phyloP scores from a whole-genome alignment of 2,797 vertebrate species.

The Poeciliopsis gracilis region DNA sequence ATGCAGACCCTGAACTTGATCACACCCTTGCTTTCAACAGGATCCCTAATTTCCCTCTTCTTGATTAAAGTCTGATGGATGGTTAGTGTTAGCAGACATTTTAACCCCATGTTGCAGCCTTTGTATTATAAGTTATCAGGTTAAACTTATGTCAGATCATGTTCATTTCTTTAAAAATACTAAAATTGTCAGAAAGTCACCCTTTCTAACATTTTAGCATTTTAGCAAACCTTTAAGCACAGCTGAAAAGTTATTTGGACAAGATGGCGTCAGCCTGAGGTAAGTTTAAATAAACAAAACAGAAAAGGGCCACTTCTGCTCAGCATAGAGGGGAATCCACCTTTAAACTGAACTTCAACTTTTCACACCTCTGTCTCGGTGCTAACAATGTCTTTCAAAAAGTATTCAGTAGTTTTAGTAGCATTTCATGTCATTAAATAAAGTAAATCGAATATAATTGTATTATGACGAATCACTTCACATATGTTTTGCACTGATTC shows the following conservation, averaged over 20 bases:
- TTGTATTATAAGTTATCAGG: not conserved
- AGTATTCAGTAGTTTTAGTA: not conserved
- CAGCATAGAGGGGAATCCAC: not conserved
- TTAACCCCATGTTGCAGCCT: not conserved
- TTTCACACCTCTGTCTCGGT: not conserved
- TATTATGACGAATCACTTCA: not conserved
- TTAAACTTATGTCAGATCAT: not conserved
- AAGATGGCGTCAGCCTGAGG: not conserved
- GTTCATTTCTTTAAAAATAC: not conserved
- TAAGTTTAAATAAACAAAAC: not conserved
- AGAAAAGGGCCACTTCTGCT: not conserved
- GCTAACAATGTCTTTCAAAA: not conserved
- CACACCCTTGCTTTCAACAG: slow-evolving; percentile 1
- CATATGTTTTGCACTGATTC: not conserved
- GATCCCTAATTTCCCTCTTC: not conserved
- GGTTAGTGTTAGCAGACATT: not conserved
- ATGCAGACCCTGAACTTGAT: not conserved
- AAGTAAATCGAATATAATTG: not conserved
- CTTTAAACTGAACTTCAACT: not conserved
- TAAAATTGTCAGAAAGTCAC: not conserved
- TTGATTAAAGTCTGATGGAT: not conserved
- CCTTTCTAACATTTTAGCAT: not conserved
- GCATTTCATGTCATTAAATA: not conserved
- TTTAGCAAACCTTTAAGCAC: not conserved
- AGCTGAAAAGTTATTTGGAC: not conserved